Conservation (phyloP, 2,113 vertebrate species). For the Otis tarda region DNA sequence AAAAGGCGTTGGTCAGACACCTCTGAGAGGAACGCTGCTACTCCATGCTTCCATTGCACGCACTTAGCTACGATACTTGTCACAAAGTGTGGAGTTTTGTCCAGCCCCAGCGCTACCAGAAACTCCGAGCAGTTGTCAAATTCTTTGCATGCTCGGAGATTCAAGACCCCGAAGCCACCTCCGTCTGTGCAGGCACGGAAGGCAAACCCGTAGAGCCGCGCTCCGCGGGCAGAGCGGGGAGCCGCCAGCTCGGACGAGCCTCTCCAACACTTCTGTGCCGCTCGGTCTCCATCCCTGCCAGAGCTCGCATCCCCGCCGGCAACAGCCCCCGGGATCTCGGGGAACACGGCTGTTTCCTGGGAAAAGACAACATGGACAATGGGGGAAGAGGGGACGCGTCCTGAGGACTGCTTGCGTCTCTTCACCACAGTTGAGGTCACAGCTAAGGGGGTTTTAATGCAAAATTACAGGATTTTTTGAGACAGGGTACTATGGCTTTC, state of each 20-base stretch:
- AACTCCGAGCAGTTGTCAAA: neutral
- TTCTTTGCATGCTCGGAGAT: fast-evolving
- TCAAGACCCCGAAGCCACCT: neutral
- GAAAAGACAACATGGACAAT: neutral
- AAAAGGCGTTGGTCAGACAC: neutral
- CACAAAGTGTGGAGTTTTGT: neutral
- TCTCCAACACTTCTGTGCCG: neutral
- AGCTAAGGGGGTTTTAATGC: neutral
- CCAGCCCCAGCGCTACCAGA: neutral
- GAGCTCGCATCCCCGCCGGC: neutral
- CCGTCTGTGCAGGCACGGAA: neutral
- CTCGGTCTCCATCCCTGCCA: neutral
- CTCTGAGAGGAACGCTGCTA: neutral
- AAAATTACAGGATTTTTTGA: neutral
- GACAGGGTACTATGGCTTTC: neutral
- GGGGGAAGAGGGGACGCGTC: neutral
- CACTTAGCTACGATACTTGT: neutral
- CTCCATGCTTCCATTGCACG: neutral
- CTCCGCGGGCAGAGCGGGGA: neutral
- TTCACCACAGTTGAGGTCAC: neutral
- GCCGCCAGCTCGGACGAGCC: neutral
- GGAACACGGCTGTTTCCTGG: neutral
- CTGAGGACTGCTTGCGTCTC: neutral
- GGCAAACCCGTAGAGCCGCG: neutral
- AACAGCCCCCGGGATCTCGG: neutral